Conservation (phyloP, 2,797 vertebrate species). For the Clamator glandarius region DNA sequence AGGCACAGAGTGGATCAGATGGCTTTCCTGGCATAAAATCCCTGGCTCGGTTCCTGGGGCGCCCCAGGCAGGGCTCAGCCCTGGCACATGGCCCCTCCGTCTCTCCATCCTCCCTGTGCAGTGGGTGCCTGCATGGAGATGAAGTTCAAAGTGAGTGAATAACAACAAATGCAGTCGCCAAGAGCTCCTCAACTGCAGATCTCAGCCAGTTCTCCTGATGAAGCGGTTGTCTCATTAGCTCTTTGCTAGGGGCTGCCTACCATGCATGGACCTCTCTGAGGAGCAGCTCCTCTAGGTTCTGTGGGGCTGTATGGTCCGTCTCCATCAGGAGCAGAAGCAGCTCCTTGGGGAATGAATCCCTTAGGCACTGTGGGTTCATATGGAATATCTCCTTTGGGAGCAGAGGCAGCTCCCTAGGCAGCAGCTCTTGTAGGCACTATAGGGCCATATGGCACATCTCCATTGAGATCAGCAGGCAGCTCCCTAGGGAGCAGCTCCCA, state of each 20-base stretch:
- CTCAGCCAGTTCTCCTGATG: background rate
- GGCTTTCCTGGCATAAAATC: background rate
- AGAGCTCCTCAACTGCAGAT: background rate
- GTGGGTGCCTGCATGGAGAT: background rate
- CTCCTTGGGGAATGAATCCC: too few species aligned
- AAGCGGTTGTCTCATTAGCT: background rate
- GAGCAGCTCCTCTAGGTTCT: too few species aligned
- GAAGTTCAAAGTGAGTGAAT: background rate
- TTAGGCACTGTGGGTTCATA: too few species aligned
- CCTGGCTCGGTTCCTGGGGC: background rate
- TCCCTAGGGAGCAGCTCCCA: too few species aligned
- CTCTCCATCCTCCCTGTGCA: background rate
- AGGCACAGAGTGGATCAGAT: background rate
- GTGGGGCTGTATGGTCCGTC: too few species aligned
- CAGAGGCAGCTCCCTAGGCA: too few species aligned
- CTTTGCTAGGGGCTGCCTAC: background rate
- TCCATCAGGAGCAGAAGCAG: too few species aligned
- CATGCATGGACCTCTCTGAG: background rate
- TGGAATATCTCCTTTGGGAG: too few species aligned
- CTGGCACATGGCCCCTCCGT: accelerated
- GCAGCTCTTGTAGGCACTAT: too few species aligned
- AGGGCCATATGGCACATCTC: too few species aligned
- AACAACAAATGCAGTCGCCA: accelerated
- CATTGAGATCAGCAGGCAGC: too few species aligned
- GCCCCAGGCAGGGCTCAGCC: background rate